Evolutionary conservation across 1,140 invertebrate genomes (phyloP), one percentile per base, ranked within the genome.

Genomic region (Lordiphosa clarofinis): DNA sequence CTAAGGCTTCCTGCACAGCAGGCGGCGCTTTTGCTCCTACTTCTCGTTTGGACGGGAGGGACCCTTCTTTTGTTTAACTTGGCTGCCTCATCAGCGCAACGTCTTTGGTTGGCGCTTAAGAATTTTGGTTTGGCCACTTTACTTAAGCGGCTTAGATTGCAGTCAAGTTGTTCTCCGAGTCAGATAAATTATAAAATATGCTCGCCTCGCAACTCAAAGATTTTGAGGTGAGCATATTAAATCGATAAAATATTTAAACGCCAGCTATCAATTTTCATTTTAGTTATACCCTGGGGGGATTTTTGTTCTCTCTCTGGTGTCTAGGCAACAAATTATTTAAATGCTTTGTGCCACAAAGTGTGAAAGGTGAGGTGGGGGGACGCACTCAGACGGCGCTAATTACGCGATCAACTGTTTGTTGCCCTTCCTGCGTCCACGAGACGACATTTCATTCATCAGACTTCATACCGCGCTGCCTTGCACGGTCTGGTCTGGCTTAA

Each of bases 191-290:
- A 70, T 70, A 6, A 57, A 19, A 68, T 42, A 42, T 46, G 44
- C 52, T 24, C 21, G 13, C 24, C 15, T 35, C n/a, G 43, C 36
- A 24, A 35, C 21, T 9, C 33, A 43, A 56, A 52, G 36, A 36
- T 24, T 31, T 52, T 39, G 35, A 28, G 13, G 11, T 19, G 11
- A 31, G 49, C 39, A 39, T 52, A 37, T 37, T 1, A 70, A 78
- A 78, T 81, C 75, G 58, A 82, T 82, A 71, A 82, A 82, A 68
- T 82, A 81, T 81, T 81, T 75, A 82, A 81, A 68, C 73, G 71
- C 35, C 56, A 24, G 67, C 75, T 71, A 81, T 82, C 75, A 81
- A 82, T 81, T 82, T 81, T 69, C 67, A 82, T 75, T 82, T 75
- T 65, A 39, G 64, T 60, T 58, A 36, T 53, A 63, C 28, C 35